These are phyloP conservation scores for Felis chaus DNA, from an alignment of 2,113 vertebrate species.

Conservation along the genomic window DNA sequence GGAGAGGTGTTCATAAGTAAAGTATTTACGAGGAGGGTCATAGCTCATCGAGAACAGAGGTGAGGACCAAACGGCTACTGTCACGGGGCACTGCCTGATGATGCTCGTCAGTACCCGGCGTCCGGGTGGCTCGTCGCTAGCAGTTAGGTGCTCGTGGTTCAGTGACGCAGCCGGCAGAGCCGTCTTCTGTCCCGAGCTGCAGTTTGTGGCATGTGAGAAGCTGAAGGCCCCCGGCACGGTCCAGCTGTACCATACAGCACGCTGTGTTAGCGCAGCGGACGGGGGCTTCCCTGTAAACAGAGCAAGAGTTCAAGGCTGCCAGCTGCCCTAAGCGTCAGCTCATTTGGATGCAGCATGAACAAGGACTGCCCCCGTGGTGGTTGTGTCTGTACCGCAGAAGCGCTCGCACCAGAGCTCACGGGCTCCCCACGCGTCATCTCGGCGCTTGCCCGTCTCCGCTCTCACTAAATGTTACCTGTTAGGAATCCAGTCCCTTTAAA, in stretches of 20 bases:
- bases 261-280: rapidly evolving
- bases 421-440: neutral
- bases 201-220: neutral
- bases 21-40: too few relatives aligned
- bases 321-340: neutral
- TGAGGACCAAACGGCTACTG: rapidly evolving
- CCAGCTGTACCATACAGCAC: rapidly evolving
- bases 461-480: neutral
- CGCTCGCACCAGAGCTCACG: rapidly evolving
- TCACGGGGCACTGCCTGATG: rapidly evolving
- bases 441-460: too few relatives aligned
- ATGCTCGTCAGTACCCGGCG: rapidly evolving
- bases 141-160: rapidly evolving
- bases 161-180: neutral
- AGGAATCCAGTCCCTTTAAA: neutral
- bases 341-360: neutral
- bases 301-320: neutral
- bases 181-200: neutral
- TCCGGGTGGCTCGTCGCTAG: neutral
- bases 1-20: neutral
- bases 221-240: neutral
- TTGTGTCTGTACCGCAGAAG: neutral
- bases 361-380: rapidly evolving
- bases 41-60: neutral
- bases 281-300: neutral